Conservation (phyloP, 2,113 vertebrate species). For the Nothoprocta perdicaria region DNA sequence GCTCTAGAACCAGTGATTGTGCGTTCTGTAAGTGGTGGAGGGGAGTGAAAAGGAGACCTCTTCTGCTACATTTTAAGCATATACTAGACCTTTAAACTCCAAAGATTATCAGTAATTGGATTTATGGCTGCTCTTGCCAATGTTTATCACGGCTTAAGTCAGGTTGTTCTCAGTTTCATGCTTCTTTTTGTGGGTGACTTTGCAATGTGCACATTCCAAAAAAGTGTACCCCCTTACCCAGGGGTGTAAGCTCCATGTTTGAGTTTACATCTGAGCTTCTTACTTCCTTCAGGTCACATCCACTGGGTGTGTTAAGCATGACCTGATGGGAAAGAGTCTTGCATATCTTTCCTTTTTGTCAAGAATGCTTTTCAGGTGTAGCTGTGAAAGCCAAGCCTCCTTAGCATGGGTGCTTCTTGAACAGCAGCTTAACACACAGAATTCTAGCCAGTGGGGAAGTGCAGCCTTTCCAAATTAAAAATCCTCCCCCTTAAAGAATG, state of each 20-base stretch:
- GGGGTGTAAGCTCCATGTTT: neutral
- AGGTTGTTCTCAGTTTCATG: neutral
- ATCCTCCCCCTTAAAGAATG: conserved; percentile 51
- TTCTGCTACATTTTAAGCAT: neutral
- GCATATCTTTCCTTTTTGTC: rapidly evolving
- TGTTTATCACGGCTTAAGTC: conserved; percentile 24
- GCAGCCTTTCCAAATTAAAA: conserved; percentile 21
- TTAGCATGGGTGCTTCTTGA: neutral
- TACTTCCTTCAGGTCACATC: conserved; percentile 6
- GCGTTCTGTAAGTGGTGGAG: conserved; percentile 59
- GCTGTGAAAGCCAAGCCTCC: neutral
- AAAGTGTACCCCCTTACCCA: rapidly evolving
- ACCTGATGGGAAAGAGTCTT: conserved; percentile 7
- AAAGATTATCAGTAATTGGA: conserved; percentile 13
- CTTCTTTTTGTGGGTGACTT: conserved; percentile 3
- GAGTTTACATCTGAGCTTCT: neutral
- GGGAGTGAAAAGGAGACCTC: neutral
- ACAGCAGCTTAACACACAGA: neutral
- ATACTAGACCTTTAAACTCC: conserved; percentile 17
- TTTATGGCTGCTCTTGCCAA: conserved; percentile 14
- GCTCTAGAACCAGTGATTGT: conserved; percentile 43
- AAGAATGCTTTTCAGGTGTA: neutral
- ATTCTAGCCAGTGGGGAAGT: neutral
- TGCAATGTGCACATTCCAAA: neutral
- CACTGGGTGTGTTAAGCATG: neutral